phyloP scores from a whole-genome alignment of 2,888 invertebrate genomes.

The Lochmaea capreae region DNA sequence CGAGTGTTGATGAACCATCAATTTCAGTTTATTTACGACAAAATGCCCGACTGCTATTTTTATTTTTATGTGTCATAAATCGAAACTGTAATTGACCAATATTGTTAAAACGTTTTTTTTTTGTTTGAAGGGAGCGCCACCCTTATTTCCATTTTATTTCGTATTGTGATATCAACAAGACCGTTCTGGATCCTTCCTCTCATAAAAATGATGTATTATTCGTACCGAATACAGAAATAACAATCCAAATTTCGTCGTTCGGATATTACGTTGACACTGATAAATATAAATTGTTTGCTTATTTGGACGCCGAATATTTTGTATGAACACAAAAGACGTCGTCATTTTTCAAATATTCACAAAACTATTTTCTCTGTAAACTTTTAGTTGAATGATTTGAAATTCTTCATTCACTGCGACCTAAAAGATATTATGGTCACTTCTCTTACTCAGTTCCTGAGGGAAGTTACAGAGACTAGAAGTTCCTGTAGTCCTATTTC shows the following conservation, averaged over 20 bases:
- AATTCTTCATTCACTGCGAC: too few relatives aligned
- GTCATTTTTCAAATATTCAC: background rate
- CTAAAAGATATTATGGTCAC: too few relatives aligned
- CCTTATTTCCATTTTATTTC: conserved; percentile 6
- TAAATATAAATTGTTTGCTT: background rate
- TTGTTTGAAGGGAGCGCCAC: background rate
- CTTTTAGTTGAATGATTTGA: too few relatives aligned
- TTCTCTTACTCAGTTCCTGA: too few relatives aligned
- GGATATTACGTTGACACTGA: conserved; percentile 5
- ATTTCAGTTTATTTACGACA: background rate
- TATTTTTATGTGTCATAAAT: background rate
- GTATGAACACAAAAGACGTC: background rate
- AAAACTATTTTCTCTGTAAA: background rate
- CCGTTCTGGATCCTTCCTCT: background rate
- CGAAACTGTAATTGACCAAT: conserved; percentile 1
- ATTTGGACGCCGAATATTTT: background rate
- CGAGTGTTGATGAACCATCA: background rate
- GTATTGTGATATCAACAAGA: background rate
- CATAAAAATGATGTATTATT: conserved; percentile 11
- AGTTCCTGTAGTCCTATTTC: too few relatives aligned
- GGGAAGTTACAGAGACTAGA: too few relatives aligned
- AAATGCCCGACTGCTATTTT: background rate
- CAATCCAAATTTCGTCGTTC: background rate
- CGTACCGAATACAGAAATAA: conserved; percentile 2
- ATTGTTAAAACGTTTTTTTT: background rate